phyloP scores from a whole-genome alignment of 2,113 vertebrate species.

The Corvus cornix region DNA sequence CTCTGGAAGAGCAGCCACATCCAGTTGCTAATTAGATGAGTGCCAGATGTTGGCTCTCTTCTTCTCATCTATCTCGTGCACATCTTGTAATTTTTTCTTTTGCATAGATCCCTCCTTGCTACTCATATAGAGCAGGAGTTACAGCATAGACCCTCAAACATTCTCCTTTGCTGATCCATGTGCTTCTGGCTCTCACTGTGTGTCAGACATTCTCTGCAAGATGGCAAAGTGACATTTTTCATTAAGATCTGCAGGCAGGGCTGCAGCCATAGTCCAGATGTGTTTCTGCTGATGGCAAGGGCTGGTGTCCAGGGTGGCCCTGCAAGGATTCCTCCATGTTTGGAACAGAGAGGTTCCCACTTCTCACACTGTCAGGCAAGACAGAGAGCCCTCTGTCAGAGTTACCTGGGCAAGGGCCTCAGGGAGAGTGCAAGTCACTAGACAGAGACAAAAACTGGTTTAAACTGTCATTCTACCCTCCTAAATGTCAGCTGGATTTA shows the following conservation, averaged over 20 bases:
- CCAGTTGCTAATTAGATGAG: conserved; percentile 53
- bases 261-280: neutral
- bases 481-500: neutral
- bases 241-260: neutral
- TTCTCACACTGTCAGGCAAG: neutral
- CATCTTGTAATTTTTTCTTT: neutral
- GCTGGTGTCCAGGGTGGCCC: neutral
- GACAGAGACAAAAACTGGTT: neutral
- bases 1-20: conserved; percentile 26
- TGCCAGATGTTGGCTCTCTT: neutral
- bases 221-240: neutral
- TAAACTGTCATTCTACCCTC: neutral
- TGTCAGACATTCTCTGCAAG: neutral
- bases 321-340: neutral
- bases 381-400: neutral
- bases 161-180: neutral
- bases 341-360: neutral
- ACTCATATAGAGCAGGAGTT: neutral
- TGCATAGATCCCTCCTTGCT: neutral
- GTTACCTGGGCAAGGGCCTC: neutral
- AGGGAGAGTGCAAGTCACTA: neutral
- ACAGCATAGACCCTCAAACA: neutral
- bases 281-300: neutral
- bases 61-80: neutral
- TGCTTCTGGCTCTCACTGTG: neutral